Conservation (phyloP, 2,113 vertebrate species). For the Nettapus auritus region DNA sequence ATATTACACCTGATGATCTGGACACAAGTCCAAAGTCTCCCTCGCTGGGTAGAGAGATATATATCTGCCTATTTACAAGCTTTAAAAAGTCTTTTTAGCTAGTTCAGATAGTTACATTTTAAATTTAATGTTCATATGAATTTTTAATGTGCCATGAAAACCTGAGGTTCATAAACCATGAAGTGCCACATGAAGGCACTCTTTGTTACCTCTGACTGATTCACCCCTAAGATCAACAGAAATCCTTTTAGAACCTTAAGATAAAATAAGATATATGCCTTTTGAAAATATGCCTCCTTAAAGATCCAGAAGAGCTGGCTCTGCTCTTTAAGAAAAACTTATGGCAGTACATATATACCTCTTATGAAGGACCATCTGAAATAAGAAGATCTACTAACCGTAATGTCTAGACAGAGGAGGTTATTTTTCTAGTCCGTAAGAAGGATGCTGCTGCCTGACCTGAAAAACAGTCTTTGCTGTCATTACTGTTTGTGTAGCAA, state of each 20-base stretch:
- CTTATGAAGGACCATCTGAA: neutral
- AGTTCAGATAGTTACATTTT: neutral
- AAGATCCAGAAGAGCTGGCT: neutral
- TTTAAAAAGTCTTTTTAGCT: neutral
- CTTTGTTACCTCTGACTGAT: neutral
- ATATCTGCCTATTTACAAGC: neutral
- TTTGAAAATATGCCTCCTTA: neutral
- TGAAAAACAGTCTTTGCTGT: neutral
- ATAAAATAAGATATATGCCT: neutral
- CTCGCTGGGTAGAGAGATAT: neutral
- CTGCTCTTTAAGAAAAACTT: neutral
- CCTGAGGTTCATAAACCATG: neutral
- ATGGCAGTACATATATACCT: neutral
- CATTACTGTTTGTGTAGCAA: neutral
- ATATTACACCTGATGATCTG: neutral
- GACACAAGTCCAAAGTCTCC: neutral
- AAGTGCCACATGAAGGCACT: neutral
- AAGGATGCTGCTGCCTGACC: neutral
- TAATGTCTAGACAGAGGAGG: neutral
- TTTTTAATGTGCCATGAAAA: conserved; percentile 26
- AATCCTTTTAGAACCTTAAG: neutral
- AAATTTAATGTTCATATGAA: neutral
- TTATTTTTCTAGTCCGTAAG: neutral
- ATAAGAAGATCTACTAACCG: neutral
- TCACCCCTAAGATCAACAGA: neutral